Evolutionary conservation across 1,140 invertebrate genomes (phyloP).

Genomic region (Drosophila sulfurigaster): DNA sequence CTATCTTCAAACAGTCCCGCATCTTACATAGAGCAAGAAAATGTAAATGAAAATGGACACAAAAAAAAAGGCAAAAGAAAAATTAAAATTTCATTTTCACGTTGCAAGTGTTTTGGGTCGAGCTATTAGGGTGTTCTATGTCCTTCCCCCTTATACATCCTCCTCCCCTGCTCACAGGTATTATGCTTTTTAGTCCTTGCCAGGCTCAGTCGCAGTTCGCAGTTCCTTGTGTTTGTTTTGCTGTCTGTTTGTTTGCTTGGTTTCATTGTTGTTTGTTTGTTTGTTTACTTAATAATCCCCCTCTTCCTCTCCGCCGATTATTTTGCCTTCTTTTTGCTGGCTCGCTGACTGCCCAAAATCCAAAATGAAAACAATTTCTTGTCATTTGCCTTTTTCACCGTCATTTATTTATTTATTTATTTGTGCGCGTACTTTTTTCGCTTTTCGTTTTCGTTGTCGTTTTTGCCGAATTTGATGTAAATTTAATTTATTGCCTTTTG

Average conservation of each 20-base stretch:
- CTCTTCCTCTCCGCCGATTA: neutral
- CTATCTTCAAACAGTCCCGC: constrained; percentile 27
- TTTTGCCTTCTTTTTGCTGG: neutral
- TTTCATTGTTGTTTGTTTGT: constrained; percentile 78
- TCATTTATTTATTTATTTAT: constrained; percentile 38
- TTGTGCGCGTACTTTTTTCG: constrained; percentile 4
- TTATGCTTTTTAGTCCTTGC: neutral
- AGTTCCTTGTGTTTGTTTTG: constrained; percentile 60
- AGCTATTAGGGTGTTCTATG: constrained; percentile 22
- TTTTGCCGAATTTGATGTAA: constrained; percentile 66
- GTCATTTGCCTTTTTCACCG: constrained; percentile 47
- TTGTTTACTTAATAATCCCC: constrained; percentile 59
- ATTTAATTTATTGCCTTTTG: constrained; percentile 75
- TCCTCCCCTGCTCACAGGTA: constrained; percentile 1
- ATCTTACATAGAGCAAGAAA: constrained; percentile 20
- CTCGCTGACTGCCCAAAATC: constrained; percentile 12
- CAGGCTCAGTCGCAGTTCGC: neutral
- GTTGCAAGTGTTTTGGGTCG: constrained; percentile 16
- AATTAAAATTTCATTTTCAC: constrained; percentile 78
- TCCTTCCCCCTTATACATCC: neutral
- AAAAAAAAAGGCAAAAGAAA: constrained; percentile 39
- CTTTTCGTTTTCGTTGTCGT: constrained; percentile 13
- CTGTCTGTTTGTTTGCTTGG: constrained; percentile 69
- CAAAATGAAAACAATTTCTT: constrained; percentile 68
- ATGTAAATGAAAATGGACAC: constrained; percentile 15